Conservation (phyloP, 2,888 invertebrate genomes). For the Ethmia dodecea region DNA sequence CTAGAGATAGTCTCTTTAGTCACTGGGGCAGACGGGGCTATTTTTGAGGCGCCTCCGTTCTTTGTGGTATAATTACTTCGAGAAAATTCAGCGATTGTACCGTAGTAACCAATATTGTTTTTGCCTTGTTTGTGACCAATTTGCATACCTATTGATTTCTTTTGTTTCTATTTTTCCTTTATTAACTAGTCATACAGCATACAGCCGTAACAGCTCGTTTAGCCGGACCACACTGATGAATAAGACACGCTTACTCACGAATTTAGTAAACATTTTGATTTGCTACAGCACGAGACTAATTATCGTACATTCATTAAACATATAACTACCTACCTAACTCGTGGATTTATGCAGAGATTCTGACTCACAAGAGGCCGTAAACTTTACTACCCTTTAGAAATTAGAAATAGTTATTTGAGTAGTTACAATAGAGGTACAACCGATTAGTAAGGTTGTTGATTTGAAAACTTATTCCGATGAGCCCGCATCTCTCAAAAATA, state of each 20-base stretch:
- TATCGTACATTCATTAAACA: constrained; percentile 35
- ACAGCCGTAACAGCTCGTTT: no score
- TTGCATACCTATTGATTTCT: neutral
- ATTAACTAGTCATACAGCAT: neutral
- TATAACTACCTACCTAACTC: constrained; percentile 31
- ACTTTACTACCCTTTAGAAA: constrained; percentile 27
- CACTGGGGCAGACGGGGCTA: constrained; percentile 11
- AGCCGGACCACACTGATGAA: constrained; percentile 25
- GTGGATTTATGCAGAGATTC: constrained; percentile 14
- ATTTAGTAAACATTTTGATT: constrained; percentile 45
- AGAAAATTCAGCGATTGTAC: constrained; percentile 19
- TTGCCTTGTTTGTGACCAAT: neutral
- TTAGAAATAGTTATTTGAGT: no score
- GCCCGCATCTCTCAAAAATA: no score
- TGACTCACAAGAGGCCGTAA: constrained; percentile 32
- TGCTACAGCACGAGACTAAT: constrained; percentile 35
- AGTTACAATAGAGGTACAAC: no score
- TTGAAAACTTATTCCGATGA: no score
- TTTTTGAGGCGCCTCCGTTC: constrained; percentile 10
- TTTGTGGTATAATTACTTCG: constrained; percentile 23
- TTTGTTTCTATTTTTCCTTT: neutral
- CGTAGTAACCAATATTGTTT: constrained; percentile 16
- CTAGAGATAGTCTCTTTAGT: constrained; percentile 9
- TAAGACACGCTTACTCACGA: constrained; percentile 34
- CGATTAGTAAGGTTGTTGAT: no score